Base-by-base conservation (phyloP, 2,888 invertebrate species). In the Heteromyza rotundicornis region DNA sequence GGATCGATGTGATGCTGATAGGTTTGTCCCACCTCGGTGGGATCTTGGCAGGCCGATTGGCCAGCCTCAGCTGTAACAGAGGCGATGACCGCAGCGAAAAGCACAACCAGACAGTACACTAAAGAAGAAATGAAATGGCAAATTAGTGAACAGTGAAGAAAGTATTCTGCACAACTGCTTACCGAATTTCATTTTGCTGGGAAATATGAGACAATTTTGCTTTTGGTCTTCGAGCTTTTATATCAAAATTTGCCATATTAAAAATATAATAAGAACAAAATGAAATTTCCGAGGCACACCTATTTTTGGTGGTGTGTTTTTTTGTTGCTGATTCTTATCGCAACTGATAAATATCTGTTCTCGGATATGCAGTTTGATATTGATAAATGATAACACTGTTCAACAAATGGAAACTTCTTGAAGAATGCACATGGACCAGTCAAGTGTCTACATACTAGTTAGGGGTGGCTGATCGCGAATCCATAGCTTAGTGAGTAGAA, bases 1-100 rank as follows among this genome's bases (percentile, higher is more conserved):
- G 81, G 76, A 63, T 81, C 82, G 62, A 77, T 74, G 59, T 81
- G 80, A 66, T 81, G 74, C 10, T 77, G 65, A 51, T 70, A 76
- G 14, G 77, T 79, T 59, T 76, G 70, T 2, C 74, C 75, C 27
- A 77, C 35, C 44, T 79, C 79, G 7, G 65, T 66, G 36, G 69
- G 70, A 64, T 79, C 79, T 52, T 63, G 60, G 65, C 81, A 81
- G 61, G 77, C 81, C 5, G 81, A 81, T 32, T 76, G 82, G 17
- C 82, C 81, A 56, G 67, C 77, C 54, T 72, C 65, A 2, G 69
- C 70, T 16, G 66, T 65, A 8, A 51, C 65, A 14, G 66, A 68
- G 23, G 52, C 66, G 50, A 74, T 62, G 51, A 69, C 65, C 40
- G 72, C 56, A 14, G 64, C 58, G 35, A 68, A 54, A 14, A 67